Evolutionary conservation across 1,140 invertebrate genomes (phyloP), one percentile per base, ranked within the genome.

Genomic region (Leptonema lineaticorne): DNA sequence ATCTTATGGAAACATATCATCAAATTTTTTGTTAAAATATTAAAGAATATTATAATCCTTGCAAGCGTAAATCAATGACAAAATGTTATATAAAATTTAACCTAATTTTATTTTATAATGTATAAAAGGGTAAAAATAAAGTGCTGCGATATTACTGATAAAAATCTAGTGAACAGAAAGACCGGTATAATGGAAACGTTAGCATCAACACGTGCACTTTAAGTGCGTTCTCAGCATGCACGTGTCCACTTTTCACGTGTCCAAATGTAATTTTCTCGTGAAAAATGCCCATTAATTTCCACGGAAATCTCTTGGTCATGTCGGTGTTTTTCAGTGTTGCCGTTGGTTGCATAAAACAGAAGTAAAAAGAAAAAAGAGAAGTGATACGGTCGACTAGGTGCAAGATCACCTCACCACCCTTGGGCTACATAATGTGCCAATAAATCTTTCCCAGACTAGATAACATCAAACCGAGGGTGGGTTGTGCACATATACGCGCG

Each of bases 281-380:
- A 41, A 41, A 41, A 41, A 41, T 41, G 16, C 11, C 16, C 37
- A 16, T 41, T 41, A 41, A 41, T 41, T 11, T 16, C 2, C 11
- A 16, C 2, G 37, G 16, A 41, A 9, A 16, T 41, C 37, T 41
- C 37, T n/a, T 33, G 28, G 33, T 20, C 50, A 53, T 20, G 50
- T 26, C 53, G 33, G n/a, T 26, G 20, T 67, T 48, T 48, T 33
- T 18, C 22, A 65, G n/a, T n/a, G n/a, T n/a, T n/a, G n/a, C n/a
- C n/a, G n/a, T n/a, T n/a, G n/a, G 45, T 68, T 71, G 69, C 66
- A 68, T 58, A 58, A 60, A 68, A 56, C 69, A 48, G 53, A n/a
- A n/a, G n/a, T n/a, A n/a, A n/a, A n/a, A n/a, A n/a, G n/a, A 46
- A n/a, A 33, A 68, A 68, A 63, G 57, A 71, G 50, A 26, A 30